Conservation (phyloP, 2,888 invertebrate genomes). For the Scaptomyza parva region DNA sequence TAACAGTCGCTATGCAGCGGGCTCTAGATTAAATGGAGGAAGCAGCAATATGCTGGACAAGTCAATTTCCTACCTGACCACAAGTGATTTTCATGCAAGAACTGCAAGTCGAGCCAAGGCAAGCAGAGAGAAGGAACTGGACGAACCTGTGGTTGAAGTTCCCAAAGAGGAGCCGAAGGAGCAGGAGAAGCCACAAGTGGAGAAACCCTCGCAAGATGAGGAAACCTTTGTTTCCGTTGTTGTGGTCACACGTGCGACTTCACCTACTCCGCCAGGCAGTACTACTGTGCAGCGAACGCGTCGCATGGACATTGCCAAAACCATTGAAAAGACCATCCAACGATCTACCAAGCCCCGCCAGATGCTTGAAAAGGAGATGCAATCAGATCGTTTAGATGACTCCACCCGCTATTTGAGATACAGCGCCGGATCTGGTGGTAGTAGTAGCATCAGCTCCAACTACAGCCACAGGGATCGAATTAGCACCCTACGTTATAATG, state of each 20-base stretch:
- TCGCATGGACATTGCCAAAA: slow-evolving; percentile 90
- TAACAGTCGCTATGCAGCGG: slow-evolving; percentile 57
- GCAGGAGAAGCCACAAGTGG: slow-evolving; percentile 3
- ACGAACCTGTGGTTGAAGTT: slow-evolving; percentile 29
- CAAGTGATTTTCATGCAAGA: slow-evolving; percentile 83
- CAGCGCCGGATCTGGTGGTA: slow-evolving; percentile 82
- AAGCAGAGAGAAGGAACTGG: slow-evolving; percentile 83
- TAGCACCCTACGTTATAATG: slow-evolving; percentile 77
- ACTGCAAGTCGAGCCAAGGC: slow-evolving; percentile 79
- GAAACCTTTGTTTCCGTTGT: slow-evolving; percentile 86
- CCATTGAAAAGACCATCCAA: slow-evolving; percentile 89
- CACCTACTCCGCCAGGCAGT: slow-evolving; percentile 89
- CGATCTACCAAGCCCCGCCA: slow-evolving; percentile 86
- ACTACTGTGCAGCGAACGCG: slow-evolving; percentile 88
- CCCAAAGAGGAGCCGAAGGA: neutral
- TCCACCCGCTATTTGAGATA: slow-evolving; percentile 88
- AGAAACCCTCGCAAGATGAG: slow-evolving; percentile 25
- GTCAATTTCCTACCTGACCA: slow-evolving; percentile 83
- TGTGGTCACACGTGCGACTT: slow-evolving; percentile 91
- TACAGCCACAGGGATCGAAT: slow-evolving; percentile 84
- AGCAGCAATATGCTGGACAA: slow-evolving; percentile 63
- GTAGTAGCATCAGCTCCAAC: slow-evolving; percentile 86
- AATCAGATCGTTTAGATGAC: slow-evolving; percentile 90
- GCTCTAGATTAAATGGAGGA: slow-evolving; percentile 36
- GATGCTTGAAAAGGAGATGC: slow-evolving; percentile 90